Conservation (phyloP, 2,113 vertebrate genomes). For the Lota lota region DNA sequence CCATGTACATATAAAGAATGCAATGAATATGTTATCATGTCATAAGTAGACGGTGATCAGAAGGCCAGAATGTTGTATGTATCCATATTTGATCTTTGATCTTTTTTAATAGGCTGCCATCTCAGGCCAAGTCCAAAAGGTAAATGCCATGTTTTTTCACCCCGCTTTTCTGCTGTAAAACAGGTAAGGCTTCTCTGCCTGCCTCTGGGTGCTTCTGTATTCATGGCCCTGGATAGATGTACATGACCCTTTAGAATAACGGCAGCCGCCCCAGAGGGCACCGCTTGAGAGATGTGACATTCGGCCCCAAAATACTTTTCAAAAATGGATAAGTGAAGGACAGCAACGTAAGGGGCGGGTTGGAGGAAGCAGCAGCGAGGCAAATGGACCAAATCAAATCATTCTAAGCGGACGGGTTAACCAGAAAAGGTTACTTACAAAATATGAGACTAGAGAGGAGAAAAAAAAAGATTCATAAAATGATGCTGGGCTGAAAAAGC, state of each 20-base stretch:
- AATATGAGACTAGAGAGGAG: conserved; percentile 21
- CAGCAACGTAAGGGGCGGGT: conserved; percentile 19
- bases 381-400: conserved; percentile 59
- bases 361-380: not conserved
- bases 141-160: conserved; percentile 38
- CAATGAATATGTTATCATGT: too few species aligned
- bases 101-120: conserved; percentile 29
- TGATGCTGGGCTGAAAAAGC: conserved; percentile 7
- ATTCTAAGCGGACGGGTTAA: conserved; percentile 53
- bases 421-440: conserved; percentile 57
- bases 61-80: too few species aligned
- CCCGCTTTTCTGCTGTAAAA: conserved; percentile 6
- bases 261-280: conserved; percentile 54
- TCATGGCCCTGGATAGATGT: conserved; percentile 63
- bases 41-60: too few species aligned
- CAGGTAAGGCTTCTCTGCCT: not conserved
- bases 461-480: not conserved
- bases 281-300: conserved; percentile 64
- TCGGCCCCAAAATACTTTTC: conserved; percentile 63
- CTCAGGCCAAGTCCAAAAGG: conserved; percentile 25
- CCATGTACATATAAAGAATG: too few species aligned
- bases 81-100: conserved; percentile 34
- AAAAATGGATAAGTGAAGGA: conserved; percentile 56
- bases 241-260: conserved; percentile 68
- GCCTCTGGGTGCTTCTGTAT: conserved; percentile 51